Base-by-base conservation (phyloP, 2,113 vertebrate species). In the Cynopterus brachyotis region DNA sequence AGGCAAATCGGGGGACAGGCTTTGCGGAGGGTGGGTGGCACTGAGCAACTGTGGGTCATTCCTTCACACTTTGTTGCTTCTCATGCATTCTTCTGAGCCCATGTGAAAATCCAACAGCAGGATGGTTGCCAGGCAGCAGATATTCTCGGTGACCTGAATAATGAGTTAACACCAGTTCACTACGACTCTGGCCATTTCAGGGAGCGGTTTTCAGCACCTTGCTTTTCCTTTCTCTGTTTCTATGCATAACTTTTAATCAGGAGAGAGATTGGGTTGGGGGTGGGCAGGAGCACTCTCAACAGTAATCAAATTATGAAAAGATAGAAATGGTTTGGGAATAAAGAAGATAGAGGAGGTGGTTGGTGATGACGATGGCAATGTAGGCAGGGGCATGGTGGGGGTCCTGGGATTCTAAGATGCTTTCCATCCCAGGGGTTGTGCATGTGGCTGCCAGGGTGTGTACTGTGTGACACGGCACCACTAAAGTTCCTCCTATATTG, bases 41-140 rank as follows among this genome's bases (percentile, higher is more conserved):
- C 55, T 6, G 47, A 7, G 64, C 95, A 92, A 79, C 69, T 57
- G 40, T 50, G 26, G 0, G 20, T 55, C 17, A 8, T 93, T 85
- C 59, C 83, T 30, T 16, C 15, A 9, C 57, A 42, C 32, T 96
- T 30, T 30, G 13, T 30, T 83, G 73, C 79, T 76, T 19, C 69
- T 28, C 2, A n/a, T 73, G 67, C 24, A 24, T 3, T 96, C 42
- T 78, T 91, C 53, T 0, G 2, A 92, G 92, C 72, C 66, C 86
- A 40, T 72, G 24, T 24, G 55, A 80, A 95, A 91, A 97, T 79
- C 85, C 70, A 93, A 28, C 1, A 0, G 30, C 87, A 70, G 78
- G 85, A 26, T 66, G 47, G 96, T 97, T 97, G 93, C 93, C 94
- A 96, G 60, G 94, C 90, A 97, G 96, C 91, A 45, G 72, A 80